Percentiles rank a stretch among this genome's conserved stretches.
Conservation (phyloP, 2,797 vertebrate species). For the Otolemur crassicaudatus region DNA sequence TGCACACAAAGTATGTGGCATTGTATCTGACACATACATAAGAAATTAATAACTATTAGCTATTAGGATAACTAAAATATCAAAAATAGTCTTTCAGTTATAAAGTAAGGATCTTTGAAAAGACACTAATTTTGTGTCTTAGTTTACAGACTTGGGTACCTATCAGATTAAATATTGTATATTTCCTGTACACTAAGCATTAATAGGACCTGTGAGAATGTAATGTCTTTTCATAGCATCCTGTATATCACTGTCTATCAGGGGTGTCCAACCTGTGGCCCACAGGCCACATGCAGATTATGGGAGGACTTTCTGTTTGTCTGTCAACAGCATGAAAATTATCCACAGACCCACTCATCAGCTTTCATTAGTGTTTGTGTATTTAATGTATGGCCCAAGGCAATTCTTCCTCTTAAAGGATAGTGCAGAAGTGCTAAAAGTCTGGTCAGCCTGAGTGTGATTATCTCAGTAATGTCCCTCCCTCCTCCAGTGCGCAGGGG, state of each 20-base stretch:
- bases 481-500: background rate
- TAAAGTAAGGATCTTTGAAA: background rate
- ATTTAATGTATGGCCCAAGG: no score
- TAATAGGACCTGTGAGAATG: background rate
- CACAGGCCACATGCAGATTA: no score
- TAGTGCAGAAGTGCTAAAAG: no score
- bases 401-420: no score
- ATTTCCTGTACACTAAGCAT: background rate
- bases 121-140: background rate
- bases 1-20: background rate
- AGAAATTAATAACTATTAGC: background rate
- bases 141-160: background rate
- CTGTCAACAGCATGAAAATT: no score
- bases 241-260: background rate
- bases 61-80: background rate
- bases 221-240: background rate
- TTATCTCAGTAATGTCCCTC: background rate
- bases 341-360: no score
- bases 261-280: no score
- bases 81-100: slow-evolving; percentile 25
- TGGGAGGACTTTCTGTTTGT: no score
- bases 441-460: background rate
- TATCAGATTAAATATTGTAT: background rate
- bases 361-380: no score
- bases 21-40: background rate